Conservation (phyloP, 2,797 vertebrate species). For the Siniperca scherzeri region DNA sequence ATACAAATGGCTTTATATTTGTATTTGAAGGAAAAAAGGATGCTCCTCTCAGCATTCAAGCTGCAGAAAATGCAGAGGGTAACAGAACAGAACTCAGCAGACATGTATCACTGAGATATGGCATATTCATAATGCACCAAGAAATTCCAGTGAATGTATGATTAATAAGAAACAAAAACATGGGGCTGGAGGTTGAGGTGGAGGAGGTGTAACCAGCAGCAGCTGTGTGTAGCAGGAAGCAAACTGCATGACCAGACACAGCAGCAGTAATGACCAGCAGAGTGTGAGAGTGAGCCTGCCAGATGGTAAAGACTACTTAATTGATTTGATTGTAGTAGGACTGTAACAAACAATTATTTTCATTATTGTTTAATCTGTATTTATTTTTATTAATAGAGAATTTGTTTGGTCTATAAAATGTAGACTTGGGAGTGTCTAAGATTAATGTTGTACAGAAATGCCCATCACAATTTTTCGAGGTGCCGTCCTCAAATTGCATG, state of each 20-base stretch:
- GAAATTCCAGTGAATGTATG: constrained; percentile 56
- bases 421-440: background rate
- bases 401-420: background rate
- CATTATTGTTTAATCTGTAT: background rate
- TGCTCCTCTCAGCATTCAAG: constrained; percentile 37
- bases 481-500: background rate
- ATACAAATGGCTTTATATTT: constrained; percentile 64
- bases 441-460: background rate
- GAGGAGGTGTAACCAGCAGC: constrained; percentile 32
- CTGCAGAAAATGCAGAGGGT: constrained; percentile 39
- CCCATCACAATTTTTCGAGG: background rate
- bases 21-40: constrained; percentile 28
- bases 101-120: constrained; percentile 33
- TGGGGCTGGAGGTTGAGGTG: constrained; percentile 23
- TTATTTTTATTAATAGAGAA: background rate
- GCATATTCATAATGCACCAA: constrained; percentile 60
- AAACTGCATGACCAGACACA: constrained; percentile 15
- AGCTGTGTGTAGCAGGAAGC: constrained; percentile 28
- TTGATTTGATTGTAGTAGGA: background rate
- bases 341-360: background rate
- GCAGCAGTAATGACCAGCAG: constrained; percentile 16
- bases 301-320: background rate
- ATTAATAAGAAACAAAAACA: constrained; percentile 56
- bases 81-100: constrained; percentile 40
- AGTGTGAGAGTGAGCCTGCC: constrained; percentile 1